Evolutionary conservation across 1,140 invertebrate species (phyloP).

Genomic region (Phocides pigmalion): DNA sequence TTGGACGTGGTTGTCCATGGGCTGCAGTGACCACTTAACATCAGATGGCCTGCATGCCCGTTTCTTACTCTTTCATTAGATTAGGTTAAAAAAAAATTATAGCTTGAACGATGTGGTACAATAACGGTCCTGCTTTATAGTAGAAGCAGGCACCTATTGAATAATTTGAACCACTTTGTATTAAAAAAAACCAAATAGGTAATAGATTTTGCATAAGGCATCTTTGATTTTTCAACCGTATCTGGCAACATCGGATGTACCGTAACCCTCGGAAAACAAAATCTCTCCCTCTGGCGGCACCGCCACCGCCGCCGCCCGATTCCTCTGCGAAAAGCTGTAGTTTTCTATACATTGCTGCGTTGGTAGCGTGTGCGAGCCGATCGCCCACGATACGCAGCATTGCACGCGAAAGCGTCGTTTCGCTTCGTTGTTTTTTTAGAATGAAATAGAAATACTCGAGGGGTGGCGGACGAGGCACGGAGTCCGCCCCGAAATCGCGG

Average conservation of each 20-base stretch:
- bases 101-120: no score
- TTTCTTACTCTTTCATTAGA: no score
- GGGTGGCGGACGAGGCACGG: slow-evolving; percentile 36
- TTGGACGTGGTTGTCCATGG: no score
- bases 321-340: not conserved
- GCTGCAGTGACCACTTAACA: no score
- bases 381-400: not conserved
- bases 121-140: no score
- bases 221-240: not conserved
- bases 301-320: slow-evolving; percentile 2
- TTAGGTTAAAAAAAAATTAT: no score
- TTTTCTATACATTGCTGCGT: not conserved
- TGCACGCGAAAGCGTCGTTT: not conserved
- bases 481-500: slow-evolving; percentile 59
- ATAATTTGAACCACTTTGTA: not conserved
- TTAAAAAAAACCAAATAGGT: no score
- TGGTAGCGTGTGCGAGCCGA: not conserved
- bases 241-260: slow-evolving; percentile 27
- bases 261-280: slow-evolving; percentile 26
- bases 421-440: slow-evolving; percentile 19
- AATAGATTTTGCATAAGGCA: not conserved
- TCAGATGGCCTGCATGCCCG: no score
- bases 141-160: no score
- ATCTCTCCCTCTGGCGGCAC: slow-evolving; percentile 24
- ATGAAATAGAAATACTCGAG: slow-evolving; percentile 8